Evolutionary conservation across 1,140 invertebrate genomes (phyloP).

Genomic region (Bathynomus jamesi): DNA sequence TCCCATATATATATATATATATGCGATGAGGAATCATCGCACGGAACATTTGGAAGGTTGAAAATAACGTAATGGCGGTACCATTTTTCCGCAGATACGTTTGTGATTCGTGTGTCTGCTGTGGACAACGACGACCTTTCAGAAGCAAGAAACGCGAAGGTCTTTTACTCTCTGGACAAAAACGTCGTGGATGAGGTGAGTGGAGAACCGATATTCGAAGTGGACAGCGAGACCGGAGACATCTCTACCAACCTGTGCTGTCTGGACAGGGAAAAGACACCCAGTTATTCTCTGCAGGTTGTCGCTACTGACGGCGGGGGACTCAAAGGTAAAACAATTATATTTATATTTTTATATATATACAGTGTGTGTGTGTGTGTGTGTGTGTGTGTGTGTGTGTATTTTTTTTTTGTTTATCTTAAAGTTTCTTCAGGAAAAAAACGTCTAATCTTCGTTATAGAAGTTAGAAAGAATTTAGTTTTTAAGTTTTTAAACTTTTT

Average conservation of each 20-base stretch:
- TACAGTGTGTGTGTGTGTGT: too few species aligned
- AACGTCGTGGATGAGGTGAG: conserved; percentile 44
- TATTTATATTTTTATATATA: too few species aligned
- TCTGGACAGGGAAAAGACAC: conserved; percentile 27
- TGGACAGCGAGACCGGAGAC: conserved; percentile 45
- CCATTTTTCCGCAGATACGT: conserved; percentile 2
- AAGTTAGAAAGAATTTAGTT: too few species aligned
- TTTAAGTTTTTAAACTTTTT: too few species aligned
- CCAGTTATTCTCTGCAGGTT: conserved; percentile 23
- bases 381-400: too few species aligned
- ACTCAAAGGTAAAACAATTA: conserved; percentile 39
- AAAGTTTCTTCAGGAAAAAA: too few species aligned
- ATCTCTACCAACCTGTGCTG: conserved; percentile 27
- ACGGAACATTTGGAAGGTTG: too few species aligned
- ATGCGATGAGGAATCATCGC: too few species aligned
- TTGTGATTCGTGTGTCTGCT: conserved; percentile 18
- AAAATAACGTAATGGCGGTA: too few species aligned
- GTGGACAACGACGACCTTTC: conserved; percentile 28
- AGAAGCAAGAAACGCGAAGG: conserved; percentile 19
- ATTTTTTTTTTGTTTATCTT: too few species aligned
- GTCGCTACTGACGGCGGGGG: conserved; percentile 42
- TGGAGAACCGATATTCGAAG: conserved; percentile 40
- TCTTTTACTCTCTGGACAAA: conserved; percentile 22
- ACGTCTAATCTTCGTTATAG: too few species aligned
- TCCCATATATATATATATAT: too few species aligned